Evolutionary conservation across 2,113 vertebrate genomes (phyloP).

Genomic region (Pontoporia blainvillei): DNA sequence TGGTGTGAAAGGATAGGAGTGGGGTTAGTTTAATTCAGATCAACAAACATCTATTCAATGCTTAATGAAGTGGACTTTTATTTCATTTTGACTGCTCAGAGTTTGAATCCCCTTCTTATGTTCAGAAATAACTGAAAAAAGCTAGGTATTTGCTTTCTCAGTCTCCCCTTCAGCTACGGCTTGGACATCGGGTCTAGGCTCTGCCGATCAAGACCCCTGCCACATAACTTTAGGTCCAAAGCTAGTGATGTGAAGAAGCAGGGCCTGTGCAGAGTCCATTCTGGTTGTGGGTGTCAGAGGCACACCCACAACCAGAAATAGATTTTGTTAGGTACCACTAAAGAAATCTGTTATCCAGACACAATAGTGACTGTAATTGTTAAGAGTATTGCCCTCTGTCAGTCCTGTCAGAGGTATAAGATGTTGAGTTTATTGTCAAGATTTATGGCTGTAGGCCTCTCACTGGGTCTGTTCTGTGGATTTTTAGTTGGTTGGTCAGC

Average conservation of each 20-base stretch:
- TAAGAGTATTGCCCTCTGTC: not conserved
- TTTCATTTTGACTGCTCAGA: not conserved
- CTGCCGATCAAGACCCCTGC: not conserved
- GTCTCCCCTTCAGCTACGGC: not conserved
- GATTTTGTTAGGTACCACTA: not conserved
- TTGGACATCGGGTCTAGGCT: not conserved
- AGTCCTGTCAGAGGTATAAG: not conserved
- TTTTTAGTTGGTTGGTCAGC: not conserved
- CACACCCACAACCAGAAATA: too few relatives aligned
- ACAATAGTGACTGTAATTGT: not conserved
- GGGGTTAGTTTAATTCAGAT: not conserved
- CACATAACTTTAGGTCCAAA: not conserved
- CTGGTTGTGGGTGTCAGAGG: not conserved
- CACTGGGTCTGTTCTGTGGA: not conserved
- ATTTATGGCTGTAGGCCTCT: not conserved
- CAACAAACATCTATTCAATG: not conserved
- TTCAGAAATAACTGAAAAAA: not conserved
- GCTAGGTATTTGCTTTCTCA: not conserved
- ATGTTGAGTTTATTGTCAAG: not conserved
- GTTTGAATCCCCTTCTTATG: not conserved
- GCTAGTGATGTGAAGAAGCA: not conserved
- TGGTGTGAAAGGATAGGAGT: not conserved
- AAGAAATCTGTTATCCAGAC: not conserved
- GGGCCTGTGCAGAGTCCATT: not conserved
- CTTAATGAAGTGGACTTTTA: not conserved